Evolutionary conservation across 2,113 vertebrate genomes (phyloP).

Genomic region (Pongo abelii): DNA sequence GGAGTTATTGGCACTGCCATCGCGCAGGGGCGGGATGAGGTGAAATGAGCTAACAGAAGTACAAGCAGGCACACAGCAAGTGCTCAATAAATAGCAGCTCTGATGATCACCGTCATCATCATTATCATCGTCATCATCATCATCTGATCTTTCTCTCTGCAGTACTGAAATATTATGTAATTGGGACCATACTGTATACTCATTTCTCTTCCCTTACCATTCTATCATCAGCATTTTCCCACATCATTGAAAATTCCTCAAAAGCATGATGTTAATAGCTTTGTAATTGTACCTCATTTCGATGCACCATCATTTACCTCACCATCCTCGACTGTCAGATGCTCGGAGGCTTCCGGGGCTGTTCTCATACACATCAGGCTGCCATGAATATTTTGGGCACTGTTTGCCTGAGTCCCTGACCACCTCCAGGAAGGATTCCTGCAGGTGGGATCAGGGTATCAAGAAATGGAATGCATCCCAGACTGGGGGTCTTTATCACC

Average conservation of each 20-base stretch:
- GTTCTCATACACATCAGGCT: not conserved
- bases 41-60: not conserved
- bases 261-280: slow-evolving; percentile 51
- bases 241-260: slow-evolving; percentile 52
- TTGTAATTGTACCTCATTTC: slow-evolving; percentile 23
- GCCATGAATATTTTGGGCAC: accelerated
- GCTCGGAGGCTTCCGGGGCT: not conserved
- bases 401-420: not conserved
- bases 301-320: not conserved
- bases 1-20: too few species aligned
- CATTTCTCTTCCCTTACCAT: not conserved
- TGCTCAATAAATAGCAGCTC: not conserved
- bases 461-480: not conserved
- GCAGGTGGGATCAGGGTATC: not conserved
- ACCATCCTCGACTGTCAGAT: not conserved
- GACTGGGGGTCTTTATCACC: not conserved
- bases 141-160: not conserved
- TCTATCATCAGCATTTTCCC: slow-evolving; percentile 8
- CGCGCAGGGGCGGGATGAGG: accelerated
- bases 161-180: not conserved
- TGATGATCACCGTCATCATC: not conserved
- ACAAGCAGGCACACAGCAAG: not conserved
- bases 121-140: accelerated
- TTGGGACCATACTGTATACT: not conserved
- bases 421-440: not conserved